Evolutionary conservation across 2,888 invertebrate genomes (phyloP).

Genomic region (Drosophila tanythrix): DNA sequence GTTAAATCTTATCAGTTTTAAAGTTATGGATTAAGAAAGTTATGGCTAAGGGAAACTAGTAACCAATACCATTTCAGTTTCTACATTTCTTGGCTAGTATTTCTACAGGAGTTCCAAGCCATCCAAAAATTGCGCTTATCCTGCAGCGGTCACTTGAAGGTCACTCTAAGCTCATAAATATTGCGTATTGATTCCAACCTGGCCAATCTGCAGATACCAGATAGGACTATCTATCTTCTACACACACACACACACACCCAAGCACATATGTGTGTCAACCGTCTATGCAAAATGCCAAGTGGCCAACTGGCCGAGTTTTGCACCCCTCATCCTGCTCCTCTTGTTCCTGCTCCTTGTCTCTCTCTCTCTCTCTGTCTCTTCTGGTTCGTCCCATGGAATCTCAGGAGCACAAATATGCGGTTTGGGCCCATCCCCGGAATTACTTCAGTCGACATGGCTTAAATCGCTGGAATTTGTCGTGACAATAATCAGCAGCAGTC

Average conservation of each 20-base stretch:
- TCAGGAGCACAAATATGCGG: conserved; percentile 54
- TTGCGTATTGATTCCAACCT: conserved; percentile 62
- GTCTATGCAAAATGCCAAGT: conserved; percentile 68
- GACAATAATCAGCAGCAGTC: conserved; percentile 82
- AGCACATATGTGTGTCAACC: conserved; percentile 57
- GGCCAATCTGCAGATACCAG: conserved; percentile 66
- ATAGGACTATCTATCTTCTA: conserved; percentile 65
- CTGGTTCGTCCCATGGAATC: conserved; percentile 41
- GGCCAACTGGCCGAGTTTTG: conserved; percentile 37
- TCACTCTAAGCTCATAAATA: conserved; percentile 67
- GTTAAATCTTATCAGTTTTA: too few relatives aligned
- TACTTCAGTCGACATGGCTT: conserved; percentile 31
- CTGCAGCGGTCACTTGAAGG: conserved; percentile 62
- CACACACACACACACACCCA: background rate
- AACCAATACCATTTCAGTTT: too few relatives aligned
- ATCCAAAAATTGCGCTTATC: background rate
- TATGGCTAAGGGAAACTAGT: too few relatives aligned
- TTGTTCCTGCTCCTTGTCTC: background rate
- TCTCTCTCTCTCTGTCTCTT: background rate
- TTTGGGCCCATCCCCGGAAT: conserved; percentile 10
- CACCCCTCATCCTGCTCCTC: background rate
- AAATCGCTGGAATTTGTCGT: conserved; percentile 79
- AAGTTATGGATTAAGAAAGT: too few relatives aligned
- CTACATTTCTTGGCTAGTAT: background rate
- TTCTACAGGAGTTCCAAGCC: background rate